phyloP scores from a whole-genome alignment of 2,797 vertebrate genomes.

The Pseudochirops cupreus region DNA sequence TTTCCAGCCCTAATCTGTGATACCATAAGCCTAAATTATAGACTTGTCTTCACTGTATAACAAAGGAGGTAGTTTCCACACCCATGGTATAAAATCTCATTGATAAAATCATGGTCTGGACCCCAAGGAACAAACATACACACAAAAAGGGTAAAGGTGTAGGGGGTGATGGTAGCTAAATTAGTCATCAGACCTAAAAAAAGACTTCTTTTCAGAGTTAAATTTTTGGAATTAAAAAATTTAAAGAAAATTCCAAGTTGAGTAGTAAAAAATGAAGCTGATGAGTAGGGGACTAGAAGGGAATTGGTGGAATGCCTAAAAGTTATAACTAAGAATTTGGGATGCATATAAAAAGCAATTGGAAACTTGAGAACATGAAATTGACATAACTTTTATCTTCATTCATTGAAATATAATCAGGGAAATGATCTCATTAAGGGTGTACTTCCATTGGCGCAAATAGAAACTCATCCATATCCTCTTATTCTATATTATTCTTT shows the following conservation, averaged over 20 bases:
- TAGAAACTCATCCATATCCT: not conserved
- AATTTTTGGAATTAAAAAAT: not conserved
- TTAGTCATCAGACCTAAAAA: not conserved
- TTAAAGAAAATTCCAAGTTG: not conserved
- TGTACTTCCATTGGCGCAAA: not conserved
- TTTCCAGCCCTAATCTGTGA: too few species aligned
- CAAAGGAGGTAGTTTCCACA: too few species aligned
- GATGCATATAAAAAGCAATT: not conserved
- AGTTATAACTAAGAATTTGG: not conserved
- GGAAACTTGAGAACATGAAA: not conserved
- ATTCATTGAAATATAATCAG: not conserved
- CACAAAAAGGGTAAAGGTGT: not conserved
- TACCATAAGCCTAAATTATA: too few species aligned
- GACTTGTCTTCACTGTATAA: too few species aligned
- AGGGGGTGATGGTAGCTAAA: not conserved
- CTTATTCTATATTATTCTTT: not conserved
- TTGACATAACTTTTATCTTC: not conserved
- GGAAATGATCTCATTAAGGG: not conserved
- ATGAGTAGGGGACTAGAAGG: not conserved
- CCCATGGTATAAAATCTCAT: too few species aligned
- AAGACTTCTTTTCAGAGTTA: not conserved
- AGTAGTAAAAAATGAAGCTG: not conserved
- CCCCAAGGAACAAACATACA: too few species aligned
- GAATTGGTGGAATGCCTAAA: not conserved
- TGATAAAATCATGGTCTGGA: too few species aligned